phyloP scores from a whole-genome alignment of 2,797 vertebrate species.

The Lepilemur septentrionalis region DNA sequence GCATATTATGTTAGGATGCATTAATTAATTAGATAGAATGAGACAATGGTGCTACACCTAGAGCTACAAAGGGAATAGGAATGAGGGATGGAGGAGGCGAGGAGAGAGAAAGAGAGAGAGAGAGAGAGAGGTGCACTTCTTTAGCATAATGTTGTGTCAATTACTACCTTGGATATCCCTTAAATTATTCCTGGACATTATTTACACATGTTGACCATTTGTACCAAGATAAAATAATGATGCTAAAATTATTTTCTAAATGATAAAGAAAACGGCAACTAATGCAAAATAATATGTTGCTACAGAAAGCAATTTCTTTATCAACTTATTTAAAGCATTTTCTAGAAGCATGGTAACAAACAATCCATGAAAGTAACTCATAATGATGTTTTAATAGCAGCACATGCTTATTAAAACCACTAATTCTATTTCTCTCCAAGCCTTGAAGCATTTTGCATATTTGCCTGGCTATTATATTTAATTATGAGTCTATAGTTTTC shows the following conservation, averaged over 20 bases:
- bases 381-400: slow-evolving; percentile 58
- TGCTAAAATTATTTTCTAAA: neutral
- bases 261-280: neutral
- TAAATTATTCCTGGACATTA: neutral
- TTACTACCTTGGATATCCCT: neutral
- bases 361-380: slow-evolving; percentile 2
- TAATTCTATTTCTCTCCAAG: slow-evolving; percentile 32
- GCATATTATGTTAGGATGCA: neutral
- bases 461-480: slow-evolving; percentile 62
- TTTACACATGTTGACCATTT: neutral
- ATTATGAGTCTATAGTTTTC: slow-evolving; percentile 68
- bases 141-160: neutral
- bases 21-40: slow-evolving; percentile 5
- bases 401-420: slow-evolving; percentile 43
- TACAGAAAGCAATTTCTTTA: neutral
- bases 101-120: neutral
- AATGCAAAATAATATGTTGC: neutral
- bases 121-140: neutral
- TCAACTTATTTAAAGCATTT: neutral
- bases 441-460: slow-evolving; percentile 43
- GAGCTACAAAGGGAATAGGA: neutral
- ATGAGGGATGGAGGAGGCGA: accelerated
- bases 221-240: neutral
- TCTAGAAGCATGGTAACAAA: slow-evolving; percentile 15
- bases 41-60: neutral